phyloP scores from a whole-genome alignment of 2,113 vertebrate genomes.

The Sturnus vulgaris region DNA sequence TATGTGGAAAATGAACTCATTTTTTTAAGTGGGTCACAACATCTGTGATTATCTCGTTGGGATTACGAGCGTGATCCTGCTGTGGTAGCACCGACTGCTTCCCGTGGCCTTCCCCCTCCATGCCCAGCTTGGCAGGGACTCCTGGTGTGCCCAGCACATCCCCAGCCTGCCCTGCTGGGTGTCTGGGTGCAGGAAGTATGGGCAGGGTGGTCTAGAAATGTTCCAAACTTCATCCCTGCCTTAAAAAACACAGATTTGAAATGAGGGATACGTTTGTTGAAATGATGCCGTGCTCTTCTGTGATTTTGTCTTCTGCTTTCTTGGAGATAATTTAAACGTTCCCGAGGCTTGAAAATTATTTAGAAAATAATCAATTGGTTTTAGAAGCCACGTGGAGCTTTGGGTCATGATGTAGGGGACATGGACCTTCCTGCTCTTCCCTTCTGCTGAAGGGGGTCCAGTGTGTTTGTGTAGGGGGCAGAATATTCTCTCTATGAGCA shows the following conservation, averaged over 20 bases:
- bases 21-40: slow-evolving; percentile 71
- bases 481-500: neutral
- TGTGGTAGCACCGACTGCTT: slow-evolving; percentile 12
- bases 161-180: neutral
- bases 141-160: neutral
- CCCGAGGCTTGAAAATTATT: neutral
- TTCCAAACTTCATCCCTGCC: neutral
- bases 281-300: neutral
- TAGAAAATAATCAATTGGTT: neutral
- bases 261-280: neutral
- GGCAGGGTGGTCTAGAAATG: neutral
- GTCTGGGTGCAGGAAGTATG: neutral
- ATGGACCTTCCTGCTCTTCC: neutral
- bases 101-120: slow-evolving; percentile 14
- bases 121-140: neutral
- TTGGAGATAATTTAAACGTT: neutral
- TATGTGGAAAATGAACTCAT: slow-evolving; percentile 64
- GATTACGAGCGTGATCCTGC: slow-evolving; percentile 50
- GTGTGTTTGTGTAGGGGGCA: neutral
- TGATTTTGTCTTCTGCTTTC: neutral
- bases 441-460: neutral
- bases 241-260: neutral
- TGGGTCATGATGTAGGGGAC: neutral
- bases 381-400: neutral
- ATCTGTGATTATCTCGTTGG: slow-evolving; percentile 68